Evolutionary conservation across 2,797 vertebrate genomes (phyloP).

Genomic region (Uromys caudimaculatus): DNA sequence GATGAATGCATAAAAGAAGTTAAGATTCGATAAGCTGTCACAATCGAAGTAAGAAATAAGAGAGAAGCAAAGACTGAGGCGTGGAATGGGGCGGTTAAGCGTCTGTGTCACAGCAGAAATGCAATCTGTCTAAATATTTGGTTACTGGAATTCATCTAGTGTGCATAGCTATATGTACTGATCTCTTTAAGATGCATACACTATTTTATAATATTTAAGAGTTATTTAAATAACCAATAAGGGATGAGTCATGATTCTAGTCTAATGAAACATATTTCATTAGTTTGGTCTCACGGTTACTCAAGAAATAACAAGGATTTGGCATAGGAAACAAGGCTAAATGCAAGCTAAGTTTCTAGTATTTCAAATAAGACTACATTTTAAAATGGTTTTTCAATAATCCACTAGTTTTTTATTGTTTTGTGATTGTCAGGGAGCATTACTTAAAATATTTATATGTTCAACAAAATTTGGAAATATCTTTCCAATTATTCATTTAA

Average conservation of each 20-base stretch:
- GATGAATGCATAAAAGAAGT: background rate
- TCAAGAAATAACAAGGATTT: background rate
- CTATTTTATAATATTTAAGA: conserved; percentile 16
- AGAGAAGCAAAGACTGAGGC: background rate
- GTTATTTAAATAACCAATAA: background rate
- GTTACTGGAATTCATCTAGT: background rate
- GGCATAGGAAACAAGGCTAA: background rate
- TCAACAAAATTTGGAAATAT: background rate
- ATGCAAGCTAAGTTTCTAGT: background rate
- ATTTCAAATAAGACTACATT: background rate
- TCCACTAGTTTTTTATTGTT: background rate
- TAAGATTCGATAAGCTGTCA: background rate
- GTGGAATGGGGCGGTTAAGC: background rate
- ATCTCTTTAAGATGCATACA: background rate
- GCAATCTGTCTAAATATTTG: background rate
- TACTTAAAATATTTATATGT: background rate
- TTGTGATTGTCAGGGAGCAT: background rate
- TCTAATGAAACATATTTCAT: background rate
- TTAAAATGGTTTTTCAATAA: background rate
- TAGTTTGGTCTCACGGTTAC: background rate
- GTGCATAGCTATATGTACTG: background rate
- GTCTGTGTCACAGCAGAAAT: background rate
- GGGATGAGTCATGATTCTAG: background rate
- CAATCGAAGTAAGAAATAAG: background rate
- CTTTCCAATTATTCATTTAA: background rate